Conservation (phyloP, 2,888 invertebrate species). For the Leistus spinibarbis region DNA sequence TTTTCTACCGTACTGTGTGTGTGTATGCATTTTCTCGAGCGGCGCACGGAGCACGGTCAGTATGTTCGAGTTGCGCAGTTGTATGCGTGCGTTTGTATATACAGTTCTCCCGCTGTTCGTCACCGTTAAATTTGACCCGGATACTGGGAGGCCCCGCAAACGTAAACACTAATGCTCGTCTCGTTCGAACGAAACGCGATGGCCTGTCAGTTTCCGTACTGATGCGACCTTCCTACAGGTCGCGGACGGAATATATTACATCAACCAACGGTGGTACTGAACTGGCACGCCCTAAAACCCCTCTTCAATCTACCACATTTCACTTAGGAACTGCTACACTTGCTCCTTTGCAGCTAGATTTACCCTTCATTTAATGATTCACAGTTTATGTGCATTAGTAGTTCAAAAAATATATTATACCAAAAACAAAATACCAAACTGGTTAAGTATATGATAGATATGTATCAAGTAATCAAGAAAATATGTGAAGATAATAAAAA, state of each 20-base stretch:
- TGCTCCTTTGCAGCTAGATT: background rate
- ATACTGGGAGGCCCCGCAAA: constrained; percentile 3
- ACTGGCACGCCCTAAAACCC: background rate
- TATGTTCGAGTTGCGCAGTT: constrained; percentile 9
- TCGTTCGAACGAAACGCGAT: background rate
- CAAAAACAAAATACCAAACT: too few species aligned
- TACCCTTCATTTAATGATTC: background rate
- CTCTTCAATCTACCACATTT: background rate
- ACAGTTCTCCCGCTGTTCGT: background rate
- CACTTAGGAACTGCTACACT: background rate
- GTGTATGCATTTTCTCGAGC: constrained; percentile 33
- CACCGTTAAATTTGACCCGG: constrained; percentile 9
- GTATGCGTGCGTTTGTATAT: too few species aligned
- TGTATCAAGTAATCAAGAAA: too few species aligned
- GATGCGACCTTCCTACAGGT: background rate
- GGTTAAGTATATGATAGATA: too few species aligned
- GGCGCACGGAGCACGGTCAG: constrained; percentile 50
- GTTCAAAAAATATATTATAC: too few species aligned
- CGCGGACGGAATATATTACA: background rate
- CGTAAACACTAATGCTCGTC: constrained; percentile 17
- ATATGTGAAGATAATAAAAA: too few species aligned
- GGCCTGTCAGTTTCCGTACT: background rate
- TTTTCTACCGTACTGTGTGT: background rate
- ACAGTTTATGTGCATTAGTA: too few species aligned
- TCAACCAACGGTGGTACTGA: background rate